Conservation (phyloP, 2,888 invertebrate genomes). For the Lycia hirtaria region DNA sequence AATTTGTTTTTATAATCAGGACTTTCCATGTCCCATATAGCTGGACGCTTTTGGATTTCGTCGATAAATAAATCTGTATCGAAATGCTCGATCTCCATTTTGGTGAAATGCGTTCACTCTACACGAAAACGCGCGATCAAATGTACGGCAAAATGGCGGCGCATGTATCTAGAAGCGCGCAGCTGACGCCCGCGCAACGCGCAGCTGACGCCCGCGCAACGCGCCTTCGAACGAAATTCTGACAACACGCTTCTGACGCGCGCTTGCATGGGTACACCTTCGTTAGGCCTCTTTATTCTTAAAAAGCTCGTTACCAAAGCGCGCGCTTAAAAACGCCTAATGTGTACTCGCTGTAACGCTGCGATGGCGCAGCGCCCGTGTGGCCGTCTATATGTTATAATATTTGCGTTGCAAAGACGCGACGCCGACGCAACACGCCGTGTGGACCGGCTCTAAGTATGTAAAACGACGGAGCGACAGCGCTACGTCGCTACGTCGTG, state of each 20-base stretch:
- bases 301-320: slow-evolving; percentile 15
- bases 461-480: no score
- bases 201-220: slow-evolving; percentile 30
- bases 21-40: slow-evolving; percentile 24
- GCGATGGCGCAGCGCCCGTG: no score
- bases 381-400: no score
- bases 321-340: slow-evolving; percentile 23
- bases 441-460: no score
- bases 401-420: no score
- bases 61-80: slow-evolving; percentile 12
- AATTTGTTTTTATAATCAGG: slow-evolving; percentile 21
- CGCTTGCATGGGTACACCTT: slow-evolving; percentile 28
- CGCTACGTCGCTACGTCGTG: no score
- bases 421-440: no score
- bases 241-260: slow-evolving; percentile 7
- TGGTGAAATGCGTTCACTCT: slow-evolving; percentile 7
- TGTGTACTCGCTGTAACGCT: slow-evolving; percentile 22
- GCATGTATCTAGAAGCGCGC: slow-evolving; percentile 22
- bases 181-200: slow-evolving; percentile 30
- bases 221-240: slow-evolving; percentile 30
- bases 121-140: slow-evolving; percentile 20
- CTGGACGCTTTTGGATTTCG: slow-evolving; percentile 15
- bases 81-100: slow-evolving; percentile 14
- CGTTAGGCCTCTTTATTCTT: slow-evolving; percentile 24
- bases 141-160: slow-evolving; percentile 27